phyloP scores from a whole-genome alignment of 2,888 invertebrate species.

The Himalopsyche tibetana region DNA sequence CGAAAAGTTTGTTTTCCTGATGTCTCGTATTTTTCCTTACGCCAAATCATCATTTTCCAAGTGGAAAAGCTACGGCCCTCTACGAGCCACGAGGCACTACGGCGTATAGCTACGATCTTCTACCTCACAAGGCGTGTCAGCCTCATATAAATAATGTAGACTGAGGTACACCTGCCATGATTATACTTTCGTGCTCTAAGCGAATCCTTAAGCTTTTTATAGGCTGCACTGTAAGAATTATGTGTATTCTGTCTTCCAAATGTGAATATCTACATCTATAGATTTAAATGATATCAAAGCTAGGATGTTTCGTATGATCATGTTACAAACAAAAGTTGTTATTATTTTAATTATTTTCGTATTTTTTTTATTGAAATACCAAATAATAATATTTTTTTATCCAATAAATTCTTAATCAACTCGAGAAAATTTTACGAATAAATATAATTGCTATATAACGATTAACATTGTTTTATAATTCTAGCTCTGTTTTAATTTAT shows the following conservation, averaged over 20 bases:
- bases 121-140: slow-evolving; percentile 43
- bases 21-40: slow-evolving; percentile 51
- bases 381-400: too few relatives aligned
- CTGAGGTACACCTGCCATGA: slow-evolving; percentile 55
- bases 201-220: slow-evolving; percentile 49
- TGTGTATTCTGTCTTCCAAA: background rate
- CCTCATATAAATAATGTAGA: slow-evolving; percentile 59
- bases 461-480: too few relatives aligned
- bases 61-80: slow-evolving; percentile 22
- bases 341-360: too few relatives aligned
- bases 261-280: background rate
- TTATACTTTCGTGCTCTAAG: slow-evolving; percentile 54
- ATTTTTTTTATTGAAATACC: too few relatives aligned
- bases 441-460: too few relatives aligned
- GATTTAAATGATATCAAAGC: background rate
- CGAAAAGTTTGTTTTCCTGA: slow-evolving; percentile 56
- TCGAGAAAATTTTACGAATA: too few relatives aligned
- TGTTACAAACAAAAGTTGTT: too few relatives aligned
- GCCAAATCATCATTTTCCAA: slow-evolving; percentile 57
- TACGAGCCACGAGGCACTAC: slow-evolving; percentile 14
- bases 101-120: slow-evolving; percentile 11
- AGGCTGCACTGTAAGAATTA: slow-evolving; percentile 19
- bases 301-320: too few relatives aligned
- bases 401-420: too few relatives aligned
- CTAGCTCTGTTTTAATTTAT: too few relatives aligned